Evolutionary conservation across 2,113 vertebrate genomes (phyloP).

Genomic region (Stigmatopora nigra): DNA sequence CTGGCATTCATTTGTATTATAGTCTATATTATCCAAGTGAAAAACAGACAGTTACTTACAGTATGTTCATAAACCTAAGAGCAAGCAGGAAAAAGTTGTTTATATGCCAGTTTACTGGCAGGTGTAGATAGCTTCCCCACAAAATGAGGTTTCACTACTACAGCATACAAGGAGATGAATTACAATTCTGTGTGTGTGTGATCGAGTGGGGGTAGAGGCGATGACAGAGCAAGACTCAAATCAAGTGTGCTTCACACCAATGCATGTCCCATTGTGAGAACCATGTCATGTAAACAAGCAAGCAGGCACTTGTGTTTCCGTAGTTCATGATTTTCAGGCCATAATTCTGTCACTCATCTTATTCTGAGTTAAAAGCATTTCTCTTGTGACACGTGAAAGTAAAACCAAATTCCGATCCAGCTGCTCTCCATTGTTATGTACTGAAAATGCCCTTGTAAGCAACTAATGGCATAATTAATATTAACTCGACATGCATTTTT

Average conservation of each 20-base stretch:
- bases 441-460: conserved; percentile 8
- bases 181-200: conserved; percentile 7
- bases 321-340: conserved; percentile 35
- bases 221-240: conserved; percentile 15
- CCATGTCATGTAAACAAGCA: conserved; percentile 1
- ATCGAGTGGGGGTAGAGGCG: conserved; percentile 6
- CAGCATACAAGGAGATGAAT: conserved; percentile 12
- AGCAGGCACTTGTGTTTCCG: conserved; percentile 15
- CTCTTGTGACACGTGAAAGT: conserved; percentile 18
- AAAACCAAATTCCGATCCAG: conserved; percentile 9
- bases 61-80: neutral
- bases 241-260: conserved; percentile 23
- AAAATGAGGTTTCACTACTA: conserved; percentile 9
- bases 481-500: neutral
- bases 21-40: too few relatives aligned
- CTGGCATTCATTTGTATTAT: too few relatives aligned
- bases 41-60: neutral
- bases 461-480: conserved; percentile 4
- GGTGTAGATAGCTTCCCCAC: conserved; percentile 4
- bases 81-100: conserved; percentile 2
- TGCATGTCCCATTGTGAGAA: conserved; percentile 1
- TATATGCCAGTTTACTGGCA: conserved; percentile 18
- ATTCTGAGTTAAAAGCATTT: conserved; percentile 38
- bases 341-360: conserved; percentile 45
- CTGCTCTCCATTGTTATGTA: conserved; percentile 15